phyloP scores from a whole-genome alignment of 1,140 invertebrate species.

The Drosophila eugracilis region DNA sequence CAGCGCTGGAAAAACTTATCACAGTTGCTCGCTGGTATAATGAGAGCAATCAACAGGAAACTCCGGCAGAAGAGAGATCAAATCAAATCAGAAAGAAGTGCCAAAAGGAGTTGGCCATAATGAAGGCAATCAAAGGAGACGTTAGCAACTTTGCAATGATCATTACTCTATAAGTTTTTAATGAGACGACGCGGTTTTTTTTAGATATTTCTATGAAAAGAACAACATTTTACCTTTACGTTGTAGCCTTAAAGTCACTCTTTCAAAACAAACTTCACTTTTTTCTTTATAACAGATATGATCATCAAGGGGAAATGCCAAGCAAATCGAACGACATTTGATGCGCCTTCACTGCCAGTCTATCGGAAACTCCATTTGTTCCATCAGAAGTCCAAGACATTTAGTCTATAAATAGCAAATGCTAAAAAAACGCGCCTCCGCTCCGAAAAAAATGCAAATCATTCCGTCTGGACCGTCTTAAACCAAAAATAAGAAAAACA shows the following conservation, averaged over 20 bases:
- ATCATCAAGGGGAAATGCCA: constrained; percentile 36
- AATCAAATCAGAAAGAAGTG: constrained; percentile 52
- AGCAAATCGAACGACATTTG: constrained; percentile 53
- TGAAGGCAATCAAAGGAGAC: constrained; percentile 32
- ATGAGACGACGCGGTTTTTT: constrained; percentile 2
- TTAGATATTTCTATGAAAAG: too few relatives aligned
- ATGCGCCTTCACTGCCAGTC: constrained; percentile 36
- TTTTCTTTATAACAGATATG: background rate
- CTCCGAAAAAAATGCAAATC: constrained; percentile 68
- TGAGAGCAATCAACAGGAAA: constrained; percentile 52
- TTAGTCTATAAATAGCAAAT: constrained; percentile 64
- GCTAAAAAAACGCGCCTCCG: constrained; percentile 29
- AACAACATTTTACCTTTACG: background rate
- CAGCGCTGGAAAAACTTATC: constrained; percentile 43
- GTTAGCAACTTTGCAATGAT: constrained; percentile 22
- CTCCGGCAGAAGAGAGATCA: constrained; percentile 43
- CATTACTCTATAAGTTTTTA: constrained; percentile 35
- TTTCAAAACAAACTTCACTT: background rate
- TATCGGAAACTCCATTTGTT: constrained; percentile 15
- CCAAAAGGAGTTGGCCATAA: constrained; percentile 38
- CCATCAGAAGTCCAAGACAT: constrained; percentile 54
- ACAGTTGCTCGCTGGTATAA: constrained; percentile 35
- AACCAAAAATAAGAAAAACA: constrained; percentile 15
- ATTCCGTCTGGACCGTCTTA: constrained; percentile 59
- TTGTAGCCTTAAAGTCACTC: background rate